Evolutionary conservation across 2,113 vertebrate species (phyloP).

Genomic region (Patagioenas fasciata): DNA sequence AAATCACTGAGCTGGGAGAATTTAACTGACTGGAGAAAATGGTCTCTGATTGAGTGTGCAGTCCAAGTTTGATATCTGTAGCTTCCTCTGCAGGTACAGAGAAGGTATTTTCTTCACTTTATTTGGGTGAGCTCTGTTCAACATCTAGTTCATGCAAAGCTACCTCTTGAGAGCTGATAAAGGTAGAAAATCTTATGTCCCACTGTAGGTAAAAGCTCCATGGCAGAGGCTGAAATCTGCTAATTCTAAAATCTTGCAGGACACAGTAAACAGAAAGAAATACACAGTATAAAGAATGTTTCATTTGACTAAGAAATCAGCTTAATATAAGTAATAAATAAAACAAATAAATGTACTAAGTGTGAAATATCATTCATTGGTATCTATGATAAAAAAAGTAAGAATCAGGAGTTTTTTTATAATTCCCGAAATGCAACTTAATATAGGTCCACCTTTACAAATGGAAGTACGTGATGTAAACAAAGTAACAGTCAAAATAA

Average conservation of each 20-base stretch:
- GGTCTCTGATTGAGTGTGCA: background rate
- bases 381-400: background rate
- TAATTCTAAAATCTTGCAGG: background rate
- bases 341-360: background rate
- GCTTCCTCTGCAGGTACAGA: background rate
- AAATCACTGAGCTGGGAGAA: background rate
- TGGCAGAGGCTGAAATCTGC: background rate
- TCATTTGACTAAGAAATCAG: background rate
- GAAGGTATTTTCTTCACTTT: constrained; percentile 3
- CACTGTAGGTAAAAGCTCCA: background rate
- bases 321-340: background rate
- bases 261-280: background rate
- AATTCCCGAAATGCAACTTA: background rate
- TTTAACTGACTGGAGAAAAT: background rate
- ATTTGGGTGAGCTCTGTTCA: constrained; percentile 10
- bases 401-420: background rate
- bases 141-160: background rate
- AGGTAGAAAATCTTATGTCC: background rate
- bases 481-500: background rate
- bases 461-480: background rate
- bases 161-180: background rate
- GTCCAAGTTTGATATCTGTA: background rate
- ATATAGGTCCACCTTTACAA: background rate
- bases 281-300: background rate
- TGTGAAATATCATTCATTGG: background rate